These are phyloP conservation scores for Brachylomia viminalis DNA, from an alignment of 2,888 invertebrate genomes.

Conservation along the genomic window DNA sequence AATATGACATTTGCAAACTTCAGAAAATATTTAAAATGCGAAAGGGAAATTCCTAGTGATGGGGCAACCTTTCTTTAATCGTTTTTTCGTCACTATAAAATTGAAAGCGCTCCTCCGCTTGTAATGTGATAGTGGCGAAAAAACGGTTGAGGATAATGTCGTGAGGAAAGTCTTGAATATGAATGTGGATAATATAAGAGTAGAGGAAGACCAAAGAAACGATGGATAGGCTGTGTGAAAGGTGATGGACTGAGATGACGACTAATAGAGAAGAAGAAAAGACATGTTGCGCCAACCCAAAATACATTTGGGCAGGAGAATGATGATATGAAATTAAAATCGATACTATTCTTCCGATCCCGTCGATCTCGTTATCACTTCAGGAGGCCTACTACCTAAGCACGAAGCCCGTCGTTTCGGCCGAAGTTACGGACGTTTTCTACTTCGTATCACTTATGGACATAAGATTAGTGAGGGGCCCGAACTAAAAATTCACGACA, in stretches of 20 bases:
- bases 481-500: too few species aligned
- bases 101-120: too few species aligned
- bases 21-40: background rate
- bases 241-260: background rate
- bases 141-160: background rate
- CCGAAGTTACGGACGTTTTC: too few species aligned
- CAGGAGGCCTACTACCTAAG: too few species aligned
- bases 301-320: background rate
- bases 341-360: conserved; percentile 6
- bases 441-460: too few species aligned
- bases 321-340: background rate
- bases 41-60: too few species aligned
- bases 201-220: background rate
- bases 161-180: background rate
- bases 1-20: background rate
- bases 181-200: background rate
- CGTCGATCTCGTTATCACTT: background rate
- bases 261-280: background rate
- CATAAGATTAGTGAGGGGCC: too few species aligned
- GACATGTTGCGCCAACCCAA: background rate
- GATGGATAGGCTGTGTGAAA: background rate
- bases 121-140: too few species aligned
- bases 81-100: background rate
- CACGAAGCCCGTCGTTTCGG: too few species aligned
- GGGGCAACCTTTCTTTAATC: too few species aligned